Conservation (phyloP, 1,140 invertebrate genomes). For the Orchesella cincta region DNA sequence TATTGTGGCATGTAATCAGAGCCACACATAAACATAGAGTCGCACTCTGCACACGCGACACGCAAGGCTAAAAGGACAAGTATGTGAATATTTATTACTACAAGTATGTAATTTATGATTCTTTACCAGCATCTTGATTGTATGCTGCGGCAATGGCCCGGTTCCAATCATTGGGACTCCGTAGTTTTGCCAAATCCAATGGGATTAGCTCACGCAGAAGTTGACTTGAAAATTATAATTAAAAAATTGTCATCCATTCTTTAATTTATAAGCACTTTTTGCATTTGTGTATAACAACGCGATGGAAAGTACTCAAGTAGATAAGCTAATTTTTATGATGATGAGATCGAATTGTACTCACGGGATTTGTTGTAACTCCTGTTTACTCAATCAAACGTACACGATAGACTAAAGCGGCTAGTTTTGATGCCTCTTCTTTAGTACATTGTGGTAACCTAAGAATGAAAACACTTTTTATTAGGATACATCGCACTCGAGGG, state of each 20-base stretch:
- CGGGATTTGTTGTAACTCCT: conserved; percentile 89
- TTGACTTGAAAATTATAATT: conserved; percentile 67
- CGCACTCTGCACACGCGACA: conserved; percentile 22
- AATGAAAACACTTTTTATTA: too few species aligned
- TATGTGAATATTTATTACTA: conserved; percentile 30
- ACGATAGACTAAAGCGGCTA: conserved; percentile 92
- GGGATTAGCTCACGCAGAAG: conserved; percentile 92
- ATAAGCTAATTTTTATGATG: neutral
- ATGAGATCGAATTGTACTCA: conserved; percentile 60
- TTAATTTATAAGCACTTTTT: neutral
- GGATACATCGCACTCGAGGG: too few species aligned
- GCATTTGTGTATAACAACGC: neutral
- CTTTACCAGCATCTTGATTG: conserved; percentile 80
- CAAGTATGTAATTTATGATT: conserved; percentile 1
- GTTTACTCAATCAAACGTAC: conserved; percentile 94
- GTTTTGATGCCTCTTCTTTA: conserved; percentile 86
- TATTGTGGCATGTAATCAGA: neutral
- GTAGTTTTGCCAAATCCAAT: conserved; percentile 86
- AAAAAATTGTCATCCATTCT: conserved; percentile 6
- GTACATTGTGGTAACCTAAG: conserved; percentile 85
- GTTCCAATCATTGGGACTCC: conserved; percentile 95
- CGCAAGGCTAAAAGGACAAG: neutral
- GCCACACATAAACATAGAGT: conserved; percentile 15
- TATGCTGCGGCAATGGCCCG: conserved; percentile 85
- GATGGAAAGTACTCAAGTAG: too few species aligned